Evolutionary conservation across 2,888 invertebrate species (phyloP).

Genomic region (Pycnomerus fuliginosus): DNA sequence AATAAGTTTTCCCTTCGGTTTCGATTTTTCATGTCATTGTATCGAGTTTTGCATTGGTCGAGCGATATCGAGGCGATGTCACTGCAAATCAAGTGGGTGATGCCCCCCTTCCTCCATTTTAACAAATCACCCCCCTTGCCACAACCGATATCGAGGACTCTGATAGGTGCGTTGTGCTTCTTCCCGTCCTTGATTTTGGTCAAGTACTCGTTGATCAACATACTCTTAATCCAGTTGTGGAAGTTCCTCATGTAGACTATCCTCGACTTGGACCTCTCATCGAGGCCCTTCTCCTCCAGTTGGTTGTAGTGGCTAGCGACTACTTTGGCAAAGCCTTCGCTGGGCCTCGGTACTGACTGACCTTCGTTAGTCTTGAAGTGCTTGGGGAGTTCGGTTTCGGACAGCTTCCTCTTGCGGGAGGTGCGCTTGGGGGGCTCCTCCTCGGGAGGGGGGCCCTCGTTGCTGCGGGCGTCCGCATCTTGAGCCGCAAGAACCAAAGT

Average conservation of each 20-base stretch:
- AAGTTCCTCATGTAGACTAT: constrained; percentile 95
- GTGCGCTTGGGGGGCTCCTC: constrained; percentile 20
- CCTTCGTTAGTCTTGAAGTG: constrained; percentile 19
- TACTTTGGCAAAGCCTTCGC: constrained; percentile 56
- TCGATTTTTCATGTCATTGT: constrained; percentile 64
- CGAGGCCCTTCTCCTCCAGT: constrained; percentile 78
- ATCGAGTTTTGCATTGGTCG: constrained; percentile 84
- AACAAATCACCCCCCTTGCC: constrained; percentile 98
- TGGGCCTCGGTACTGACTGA: constrained; percentile 11
- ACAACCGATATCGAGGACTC: constrained; percentile 91
- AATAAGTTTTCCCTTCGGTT: constrained; percentile 57
- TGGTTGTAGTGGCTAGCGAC: constrained; percentile 95
- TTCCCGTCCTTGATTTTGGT: constrained; percentile 64
- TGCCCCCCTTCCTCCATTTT: constrained; percentile 89
- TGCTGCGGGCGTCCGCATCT: constrained; percentile 46
- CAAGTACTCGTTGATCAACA: constrained; percentile 83
- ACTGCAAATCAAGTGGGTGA: constrained; percentile 82
- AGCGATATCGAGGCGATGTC: constrained; percentile 94
- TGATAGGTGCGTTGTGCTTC: constrained; percentile 65
- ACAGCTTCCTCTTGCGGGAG: constrained; percentile 1
- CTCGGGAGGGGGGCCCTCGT: constrained; percentile 33
- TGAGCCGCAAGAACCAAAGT: constrained; percentile 48
- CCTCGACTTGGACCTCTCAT: constrained; percentile 79
- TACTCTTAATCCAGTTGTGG: constrained; percentile 99
- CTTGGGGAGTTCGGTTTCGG: constrained; percentile 14